A percentile compares a stretch with the other conserved stretches of the same genome.
Evolutionary conservation across 2,113 vertebrate species (phyloP).

Genomic region (Orycteropus afer): DNA sequence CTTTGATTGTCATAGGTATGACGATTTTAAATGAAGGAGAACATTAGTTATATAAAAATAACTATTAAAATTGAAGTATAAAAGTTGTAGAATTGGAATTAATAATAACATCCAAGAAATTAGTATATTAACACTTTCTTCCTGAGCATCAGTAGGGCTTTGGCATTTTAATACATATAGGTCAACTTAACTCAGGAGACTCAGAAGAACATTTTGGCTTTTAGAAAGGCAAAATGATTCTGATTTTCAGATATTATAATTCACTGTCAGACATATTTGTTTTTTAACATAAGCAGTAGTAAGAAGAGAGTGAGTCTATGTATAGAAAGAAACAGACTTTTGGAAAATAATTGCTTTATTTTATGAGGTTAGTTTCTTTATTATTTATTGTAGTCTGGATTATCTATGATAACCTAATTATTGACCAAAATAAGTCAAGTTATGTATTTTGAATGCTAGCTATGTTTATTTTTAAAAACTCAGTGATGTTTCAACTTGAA

Average conservation of each 20-base stretch:
- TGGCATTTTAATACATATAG: neutral
- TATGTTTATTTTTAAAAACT: conserved; percentile 33
- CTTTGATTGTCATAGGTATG: neutral
- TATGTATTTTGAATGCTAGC: neutral
- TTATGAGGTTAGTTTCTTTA: conserved; percentile 17
- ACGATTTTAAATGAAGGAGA: neutral
- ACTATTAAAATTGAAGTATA: conserved; percentile 10
- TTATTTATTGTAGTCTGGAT: neutral
- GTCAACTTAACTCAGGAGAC: neutral
- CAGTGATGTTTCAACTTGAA: neutral
- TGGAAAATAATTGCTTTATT: conserved; percentile 38
- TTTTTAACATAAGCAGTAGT: neutral
- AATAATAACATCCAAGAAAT: neutral
- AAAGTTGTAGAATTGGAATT: neutral
- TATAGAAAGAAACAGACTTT: conserved; percentile 2
- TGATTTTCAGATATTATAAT: neutral
- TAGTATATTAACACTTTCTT: neutral
- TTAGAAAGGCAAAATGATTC: neutral
- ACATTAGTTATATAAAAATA: neutral
- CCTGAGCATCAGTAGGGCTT: neutral
- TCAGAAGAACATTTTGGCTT: conserved; percentile 4
- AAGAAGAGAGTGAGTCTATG: neutral
- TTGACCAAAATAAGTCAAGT: neutral
- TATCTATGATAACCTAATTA: neutral
- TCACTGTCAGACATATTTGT: neutral